phyloP scores from a whole-genome alignment of 2,797 vertebrate species.

The Enteromius paludinosus region DNA sequence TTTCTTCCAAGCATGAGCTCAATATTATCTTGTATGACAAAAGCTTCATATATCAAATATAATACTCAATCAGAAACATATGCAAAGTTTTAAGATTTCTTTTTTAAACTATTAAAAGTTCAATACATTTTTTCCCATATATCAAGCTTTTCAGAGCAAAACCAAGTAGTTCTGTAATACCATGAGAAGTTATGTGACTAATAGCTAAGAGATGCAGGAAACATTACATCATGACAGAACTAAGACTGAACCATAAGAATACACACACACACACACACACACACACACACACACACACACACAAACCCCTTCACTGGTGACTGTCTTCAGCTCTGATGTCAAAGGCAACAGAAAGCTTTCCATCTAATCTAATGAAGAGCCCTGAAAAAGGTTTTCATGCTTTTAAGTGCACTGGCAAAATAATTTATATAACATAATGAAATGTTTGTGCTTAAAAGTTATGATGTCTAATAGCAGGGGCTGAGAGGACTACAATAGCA shows the following conservation, averaged over 20 bases:
- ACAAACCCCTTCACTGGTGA: background rate
- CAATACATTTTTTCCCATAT: background rate
- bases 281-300: background rate
- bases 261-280: too few relatives aligned
- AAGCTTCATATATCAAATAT: background rate
- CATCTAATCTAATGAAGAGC: background rate
- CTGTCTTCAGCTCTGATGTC: background rate
- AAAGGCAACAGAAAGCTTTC: background rate
- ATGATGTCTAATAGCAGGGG: background rate
- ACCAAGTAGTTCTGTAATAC: background rate
- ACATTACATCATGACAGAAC: background rate
- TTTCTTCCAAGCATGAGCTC: background rate
- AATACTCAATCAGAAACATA: background rate
- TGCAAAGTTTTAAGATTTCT: background rate
- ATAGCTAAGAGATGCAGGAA: background rate
- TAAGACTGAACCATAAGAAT: background rate
- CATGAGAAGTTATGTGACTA: background rate
- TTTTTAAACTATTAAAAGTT: background rate
- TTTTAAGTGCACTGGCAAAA: background rate
- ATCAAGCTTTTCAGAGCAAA: background rate
- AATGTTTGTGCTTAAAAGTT: background rate
- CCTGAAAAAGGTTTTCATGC: background rate
- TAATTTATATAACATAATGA: background rate
- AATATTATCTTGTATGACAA: background rate
- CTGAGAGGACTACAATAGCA: background rate